Evolutionary conservation across 2,797 vertebrate species (phyloP), one percentile per base, ranked within the genome.

Genomic region (Botia almorhae): DNA sequence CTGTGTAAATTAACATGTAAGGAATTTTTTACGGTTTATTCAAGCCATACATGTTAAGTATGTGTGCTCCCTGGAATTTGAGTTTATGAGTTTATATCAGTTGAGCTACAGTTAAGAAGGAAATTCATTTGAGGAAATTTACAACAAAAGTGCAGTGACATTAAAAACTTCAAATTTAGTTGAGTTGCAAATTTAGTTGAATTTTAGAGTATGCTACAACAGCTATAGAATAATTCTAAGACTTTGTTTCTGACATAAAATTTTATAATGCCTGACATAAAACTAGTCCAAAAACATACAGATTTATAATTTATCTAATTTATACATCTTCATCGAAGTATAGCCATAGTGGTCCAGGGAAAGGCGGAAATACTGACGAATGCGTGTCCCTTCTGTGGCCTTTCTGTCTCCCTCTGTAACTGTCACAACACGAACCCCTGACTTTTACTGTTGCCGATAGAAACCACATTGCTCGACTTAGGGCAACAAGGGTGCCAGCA

Each of bases 401-500:
- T 85, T 60, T 74, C 39, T 43, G 11, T 26, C 73, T 81, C 53
- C 56, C 76, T 82, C 81, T 84, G 78, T 76, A 74, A 55, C 55
- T 80, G 80, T 63, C 85, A 63, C 16, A 50, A 78, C 48, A 53
- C 53, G 56, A 64, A 69, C 88, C 82, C 88, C 88, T 76, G 86
- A 80, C 75, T 90, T 83, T 39, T 64, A 81, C 87, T 74, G 82
- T 76, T 69, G 12, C 79, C 87, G 86, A 93, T 91, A 84, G 87
- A 83, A 92, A 91, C 87, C 91, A 91, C 82, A 90, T 88, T 91
- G 83, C 84, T 85, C 85, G 84, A 89, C 83, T 81, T 80, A 73
- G 72, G 80, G 85, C 84, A 87, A 74, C 83, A 63, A 69, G 75
- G 19, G 39, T 56, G 46, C 55, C 74, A 72, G 55, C 55, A 48